Evolutionary conservation across 1,140 invertebrate genomes (phyloP), one percentile per base, ranked within the genome.

Genomic region (Epicauta chinensis): DNA sequence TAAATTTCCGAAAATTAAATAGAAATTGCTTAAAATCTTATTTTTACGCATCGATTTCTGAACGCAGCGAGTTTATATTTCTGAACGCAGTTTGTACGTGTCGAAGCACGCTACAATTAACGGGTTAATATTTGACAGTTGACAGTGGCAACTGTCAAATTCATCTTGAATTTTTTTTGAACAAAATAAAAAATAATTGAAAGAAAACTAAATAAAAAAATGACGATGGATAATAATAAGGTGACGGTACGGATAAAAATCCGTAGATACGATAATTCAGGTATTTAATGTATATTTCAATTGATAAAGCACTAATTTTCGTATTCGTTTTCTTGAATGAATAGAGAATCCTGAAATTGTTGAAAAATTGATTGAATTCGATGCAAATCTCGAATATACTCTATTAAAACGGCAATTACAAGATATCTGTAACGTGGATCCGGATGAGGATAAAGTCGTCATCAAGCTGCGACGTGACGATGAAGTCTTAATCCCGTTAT

Each of bases 391-490:
- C 40, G 59, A 63, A 43, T 67, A 63, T 37, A 52, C 53, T 45
- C 38, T 44, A 9, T 53, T 70, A 12, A 67, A 61, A 40, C 39
- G 31, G 11, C 57, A 65, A 54, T 39, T 70, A 6, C 56, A 62
- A 34, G 51, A 58, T 30, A 51, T 62, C 31, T 68, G 65, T 53
- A 49, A 61, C 11, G 52, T 68, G 17, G 34, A 53, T 16, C 40
- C 36, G 11, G 53, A 58, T 17, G 61, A 67, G 16, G 55, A 64
- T 32, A 67, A 66, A 59, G 23, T 23, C 7, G 67, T 70, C 2
- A 63, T 70, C 34, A 70, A 70, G 55, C 45, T 70, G 4, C 39
- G 68, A 30, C 67, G 68, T 43, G 59, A 53, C 32, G 57, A 67
- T 51, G 47, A 54, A 34, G 48, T 60, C 32, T 47, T 69, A 15